These are phyloP conservation scores for Lycocorax pyrrhopterus DNA, from an alignment of 2,113 vertebrate species.

Conservation along the genomic window DNA sequence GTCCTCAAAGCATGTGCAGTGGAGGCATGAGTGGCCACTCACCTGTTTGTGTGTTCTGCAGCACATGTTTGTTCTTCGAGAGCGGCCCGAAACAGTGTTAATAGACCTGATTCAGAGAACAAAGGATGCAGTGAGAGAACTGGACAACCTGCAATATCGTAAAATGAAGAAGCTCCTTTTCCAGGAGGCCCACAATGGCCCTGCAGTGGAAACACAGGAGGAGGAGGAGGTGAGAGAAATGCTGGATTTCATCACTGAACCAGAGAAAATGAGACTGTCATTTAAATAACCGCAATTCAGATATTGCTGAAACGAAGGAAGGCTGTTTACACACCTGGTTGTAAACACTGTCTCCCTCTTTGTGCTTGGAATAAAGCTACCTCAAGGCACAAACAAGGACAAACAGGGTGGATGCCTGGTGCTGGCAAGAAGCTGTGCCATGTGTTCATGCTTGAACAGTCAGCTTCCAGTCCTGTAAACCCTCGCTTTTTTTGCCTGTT, in stretches of 20 bases:
- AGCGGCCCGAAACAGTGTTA: conserved; percentile 92
- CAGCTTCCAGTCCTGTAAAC: neutral
- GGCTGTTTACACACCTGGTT: neutral
- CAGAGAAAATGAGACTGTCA: neutral
- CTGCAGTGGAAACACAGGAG: conserved; percentile 89
- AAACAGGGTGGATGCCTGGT: neutral
- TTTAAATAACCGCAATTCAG: neutral
- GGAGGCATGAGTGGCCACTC: neutral
- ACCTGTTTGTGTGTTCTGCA: conserved; percentile 51
- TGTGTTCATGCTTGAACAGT: conserved; percentile 8
- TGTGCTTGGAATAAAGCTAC: neutral
- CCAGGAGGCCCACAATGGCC: conserved; percentile 95
- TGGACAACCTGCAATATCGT: conserved; percentile 98
- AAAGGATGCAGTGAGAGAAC: conserved; percentile 95
- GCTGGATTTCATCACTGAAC: neutral
- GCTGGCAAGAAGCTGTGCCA: conserved; percentile 1
- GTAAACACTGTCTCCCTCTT: neutral
- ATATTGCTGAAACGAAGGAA: neutral
- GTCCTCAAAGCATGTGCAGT: neutral
- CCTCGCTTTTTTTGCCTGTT: neutral
- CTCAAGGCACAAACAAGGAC: conserved; percentile 6
- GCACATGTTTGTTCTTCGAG: conserved; percentile 96
- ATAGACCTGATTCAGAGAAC: conserved; percentile 97
- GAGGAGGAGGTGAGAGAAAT: conserved; percentile 89
- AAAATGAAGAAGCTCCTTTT: conserved; percentile 99